phyloP scores from a whole-genome alignment of 2,888 invertebrate genomes.

The Dicranocentrus wangi region DNA sequence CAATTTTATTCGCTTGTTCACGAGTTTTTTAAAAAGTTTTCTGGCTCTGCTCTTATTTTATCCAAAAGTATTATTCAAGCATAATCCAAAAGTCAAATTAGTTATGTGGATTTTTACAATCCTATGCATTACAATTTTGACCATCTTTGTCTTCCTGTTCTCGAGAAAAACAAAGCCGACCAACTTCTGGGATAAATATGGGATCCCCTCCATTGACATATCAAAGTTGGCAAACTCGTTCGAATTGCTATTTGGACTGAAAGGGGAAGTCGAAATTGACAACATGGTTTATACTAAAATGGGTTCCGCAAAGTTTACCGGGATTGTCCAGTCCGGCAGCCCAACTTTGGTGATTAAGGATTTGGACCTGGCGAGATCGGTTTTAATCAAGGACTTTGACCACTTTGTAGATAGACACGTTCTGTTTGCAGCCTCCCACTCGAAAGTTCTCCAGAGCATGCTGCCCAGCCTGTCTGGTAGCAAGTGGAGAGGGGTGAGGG shows the following conservation, averaged over 20 bases:
- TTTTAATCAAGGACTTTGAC: slow-evolving; percentile 50
- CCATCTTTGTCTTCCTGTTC: not conserved
- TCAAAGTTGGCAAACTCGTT: not conserved
- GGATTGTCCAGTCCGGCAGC: not conserved
- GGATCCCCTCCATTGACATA: not conserved
- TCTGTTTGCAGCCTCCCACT: not conserved
- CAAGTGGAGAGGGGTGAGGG: slow-evolving; percentile 43
- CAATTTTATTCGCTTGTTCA: no score
- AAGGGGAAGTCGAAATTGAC: not conserved
- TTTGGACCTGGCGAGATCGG: slow-evolving; percentile 18
- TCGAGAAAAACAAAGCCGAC: not conserved
- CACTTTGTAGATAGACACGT: slow-evolving; percentile 41
- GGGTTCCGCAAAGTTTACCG: slow-evolving; percentile 22
- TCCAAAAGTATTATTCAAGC: no score
- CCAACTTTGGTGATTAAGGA: slow-evolving; percentile 21
- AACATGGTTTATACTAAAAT: not conserved
- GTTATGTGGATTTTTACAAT: no score
- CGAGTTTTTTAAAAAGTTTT: no score
- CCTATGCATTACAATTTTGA: no score
- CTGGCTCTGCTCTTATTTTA: no score
- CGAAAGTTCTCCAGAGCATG: not conserved
- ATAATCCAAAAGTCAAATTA: no score
- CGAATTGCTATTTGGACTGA: not conserved
- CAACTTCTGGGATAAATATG: slow-evolving; percentile 19
- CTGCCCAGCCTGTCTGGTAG: slow-evolving; percentile 9